A percentile compares a stretch with the other conserved stretches of the same genome.
phyloP scores from a whole-genome alignment of 2,113 vertebrate species.

The Pelobates fuscus region DNA sequence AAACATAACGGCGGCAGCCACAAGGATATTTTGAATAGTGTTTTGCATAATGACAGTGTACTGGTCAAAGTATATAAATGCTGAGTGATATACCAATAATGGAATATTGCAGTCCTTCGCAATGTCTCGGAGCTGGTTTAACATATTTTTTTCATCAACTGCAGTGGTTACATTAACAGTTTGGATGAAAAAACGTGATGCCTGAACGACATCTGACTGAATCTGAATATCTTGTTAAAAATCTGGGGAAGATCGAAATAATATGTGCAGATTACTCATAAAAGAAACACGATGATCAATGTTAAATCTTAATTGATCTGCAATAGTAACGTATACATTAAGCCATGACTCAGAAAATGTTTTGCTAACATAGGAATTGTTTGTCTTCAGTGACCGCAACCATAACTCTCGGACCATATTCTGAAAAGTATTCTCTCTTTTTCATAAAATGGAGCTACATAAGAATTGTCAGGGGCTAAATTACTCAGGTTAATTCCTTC shows the following conservation, averaged over 20 bases:
- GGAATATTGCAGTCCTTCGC: conserved; percentile 61
- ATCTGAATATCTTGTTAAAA: conserved; percentile 68
- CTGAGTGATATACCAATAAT: conserved; percentile 72
- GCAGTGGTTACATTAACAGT: conserved; percentile 59
- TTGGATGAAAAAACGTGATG: conserved; percentile 75
- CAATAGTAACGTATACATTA: conserved; percentile 55
- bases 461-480: conserved; percentile 71
- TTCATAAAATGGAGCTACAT: conserved; percentile 67
- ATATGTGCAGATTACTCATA: conserved; percentile 58
- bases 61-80: conserved; percentile 74
- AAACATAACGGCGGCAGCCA: conserved; percentile 63
- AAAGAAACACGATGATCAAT: conserved; percentile 58
- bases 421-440: conserved; percentile 67
- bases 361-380: conserved; percentile 51
- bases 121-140: conserved; percentile 63
- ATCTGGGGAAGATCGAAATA: conserved; percentile 54
- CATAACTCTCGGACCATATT: conserved; percentile 69
- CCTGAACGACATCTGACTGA: conserved; percentile 52
- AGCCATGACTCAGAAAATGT: conserved; percentile 71
- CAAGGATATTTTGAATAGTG: conserved; percentile 62
- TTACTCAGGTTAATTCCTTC: conserved; percentile 72
- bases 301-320: conserved; percentile 50
- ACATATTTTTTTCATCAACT: conserved; percentile 58
- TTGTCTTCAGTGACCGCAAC: conserved; percentile 67
- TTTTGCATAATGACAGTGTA: conserved; percentile 67